Base-by-base conservation (phyloP, 2,888 invertebrate species). In the Drosophila parthenogenetica region DNA sequence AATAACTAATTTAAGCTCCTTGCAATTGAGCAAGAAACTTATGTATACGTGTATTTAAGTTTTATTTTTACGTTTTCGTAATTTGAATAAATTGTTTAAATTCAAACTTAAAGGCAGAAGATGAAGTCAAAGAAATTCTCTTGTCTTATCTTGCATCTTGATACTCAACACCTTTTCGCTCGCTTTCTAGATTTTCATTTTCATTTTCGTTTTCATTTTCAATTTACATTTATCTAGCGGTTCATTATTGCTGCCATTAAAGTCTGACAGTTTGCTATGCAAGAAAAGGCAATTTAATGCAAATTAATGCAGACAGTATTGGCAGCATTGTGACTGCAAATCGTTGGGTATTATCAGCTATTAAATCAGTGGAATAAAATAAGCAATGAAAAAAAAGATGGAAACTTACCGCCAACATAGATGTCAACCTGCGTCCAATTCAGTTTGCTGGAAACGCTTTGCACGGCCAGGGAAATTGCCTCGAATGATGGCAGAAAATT, bases 381-480 rank as follows among this genome's bases (percentile, higher is more conserved):
- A 57, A 54, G 10, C 13, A 17, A 37, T n/a, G n/a, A 63, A 5
- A 29, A 17, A 37, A 63, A 42, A 35, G 35, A 35, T 35, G 35
- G 35, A 35, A 64, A 90, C 92, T 91, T 90, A 92, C 92, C 92
- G 66, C 92, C 90, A 71, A 92, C 92, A 77, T 91, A 90, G 81
- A 92, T 92, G 82, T 91, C 90, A 75, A 91, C 92, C 81, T 92
- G 91, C 64, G 92, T 90, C 92, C 92, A 92, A 91, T 92, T 92
- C 77, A 92, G 88, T 87, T 92, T 92, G 58, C 90, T 89, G 68
- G 92, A 90, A 71, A 92, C 91, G 77, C 92, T 92, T 70, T 90
- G 89, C 45, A 92, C 91, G 60, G 92, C 92, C 85, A 90, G 90
- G 65, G 92, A 92, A 88, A 92, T 91, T 67, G 91, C 91, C 77